These are phyloP conservation scores for Sarcophaga subvicina DNA, from an alignment of 2,888 invertebrate species.

Conservation along the genomic window DNA sequence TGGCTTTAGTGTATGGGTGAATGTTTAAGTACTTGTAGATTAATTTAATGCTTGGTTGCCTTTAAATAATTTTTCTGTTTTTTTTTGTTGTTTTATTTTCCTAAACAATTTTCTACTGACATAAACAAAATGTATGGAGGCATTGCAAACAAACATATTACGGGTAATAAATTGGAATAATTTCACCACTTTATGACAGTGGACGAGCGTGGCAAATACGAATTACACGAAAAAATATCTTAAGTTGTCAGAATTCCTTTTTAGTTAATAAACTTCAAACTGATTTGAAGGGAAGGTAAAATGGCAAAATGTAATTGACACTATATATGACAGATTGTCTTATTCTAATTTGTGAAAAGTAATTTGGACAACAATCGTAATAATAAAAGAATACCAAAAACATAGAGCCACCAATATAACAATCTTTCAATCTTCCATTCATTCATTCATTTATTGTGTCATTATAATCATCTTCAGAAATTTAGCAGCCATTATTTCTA, in stretches of 20 bases:
- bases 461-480: conserved; percentile 16
- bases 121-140: not conserved
- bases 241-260: not conserved
- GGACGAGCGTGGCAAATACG: no score
- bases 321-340: no score
- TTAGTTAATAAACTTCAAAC: not conserved
- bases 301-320: no score
- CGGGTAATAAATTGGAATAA: no score
- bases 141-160: no score
- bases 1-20: not conserved
- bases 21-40: conserved; percentile 23
- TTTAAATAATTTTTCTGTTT: conserved; percentile 14
- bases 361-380: not conserved
- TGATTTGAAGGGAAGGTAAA: not conserved
- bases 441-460: not conserved
- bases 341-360: not conserved
- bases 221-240: not conserved
- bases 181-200: no score
- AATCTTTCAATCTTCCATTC: no score
- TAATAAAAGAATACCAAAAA: not conserved
- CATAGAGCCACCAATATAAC: no score
- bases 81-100: not conserved
- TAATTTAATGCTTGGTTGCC: conserved; percentile 58
- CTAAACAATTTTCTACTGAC: no score
- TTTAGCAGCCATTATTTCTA: not conserved